Evolutionary conservation across 2,797 vertebrate genomes (phyloP).

Genomic region (Furcifer pardalis): DNA sequence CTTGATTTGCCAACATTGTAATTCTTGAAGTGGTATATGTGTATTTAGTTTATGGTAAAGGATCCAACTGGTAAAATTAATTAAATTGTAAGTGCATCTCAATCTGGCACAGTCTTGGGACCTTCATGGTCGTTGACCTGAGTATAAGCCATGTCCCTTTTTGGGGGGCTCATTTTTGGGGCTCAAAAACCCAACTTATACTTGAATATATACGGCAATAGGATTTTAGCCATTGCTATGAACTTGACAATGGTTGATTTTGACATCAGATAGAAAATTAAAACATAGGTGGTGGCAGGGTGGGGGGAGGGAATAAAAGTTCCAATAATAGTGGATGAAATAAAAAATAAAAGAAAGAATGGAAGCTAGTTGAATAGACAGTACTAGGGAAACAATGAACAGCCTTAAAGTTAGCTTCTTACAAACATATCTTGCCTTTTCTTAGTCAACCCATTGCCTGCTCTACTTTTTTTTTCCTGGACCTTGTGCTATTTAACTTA

Average conservation of each 20-base stretch:
- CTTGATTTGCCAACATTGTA: not conserved
- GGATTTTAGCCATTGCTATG: too few species aligned
- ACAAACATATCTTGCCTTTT: not conserved
- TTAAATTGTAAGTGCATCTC: too few species aligned
- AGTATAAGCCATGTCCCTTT: too few species aligned
- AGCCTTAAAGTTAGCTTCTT: not conserved
- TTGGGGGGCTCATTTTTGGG: too few species aligned
- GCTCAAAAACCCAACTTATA: too few species aligned
- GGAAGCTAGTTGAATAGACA: not conserved
- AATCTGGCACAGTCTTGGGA: too few species aligned
- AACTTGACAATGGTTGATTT: not conserved
- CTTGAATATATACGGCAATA: too few species aligned
- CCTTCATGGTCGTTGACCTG: too few species aligned
- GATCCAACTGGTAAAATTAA: too few species aligned
- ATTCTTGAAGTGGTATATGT: not conserved
- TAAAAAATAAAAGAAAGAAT: constrained; percentile 19
- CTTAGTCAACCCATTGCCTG: fast-evolving
- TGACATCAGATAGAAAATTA: not conserved
- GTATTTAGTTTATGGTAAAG: not conserved
- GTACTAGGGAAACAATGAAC: not conserved
- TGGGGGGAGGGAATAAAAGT: constrained; percentile 8
- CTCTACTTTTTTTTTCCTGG: not conserved
- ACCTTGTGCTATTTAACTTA: not conserved
- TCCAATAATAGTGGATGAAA: not conserved
- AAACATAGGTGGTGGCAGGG: too few species aligned